phyloP scores from a whole-genome alignment of 2,888 invertebrate genomes.

The Conchocele bisecta region DNA sequence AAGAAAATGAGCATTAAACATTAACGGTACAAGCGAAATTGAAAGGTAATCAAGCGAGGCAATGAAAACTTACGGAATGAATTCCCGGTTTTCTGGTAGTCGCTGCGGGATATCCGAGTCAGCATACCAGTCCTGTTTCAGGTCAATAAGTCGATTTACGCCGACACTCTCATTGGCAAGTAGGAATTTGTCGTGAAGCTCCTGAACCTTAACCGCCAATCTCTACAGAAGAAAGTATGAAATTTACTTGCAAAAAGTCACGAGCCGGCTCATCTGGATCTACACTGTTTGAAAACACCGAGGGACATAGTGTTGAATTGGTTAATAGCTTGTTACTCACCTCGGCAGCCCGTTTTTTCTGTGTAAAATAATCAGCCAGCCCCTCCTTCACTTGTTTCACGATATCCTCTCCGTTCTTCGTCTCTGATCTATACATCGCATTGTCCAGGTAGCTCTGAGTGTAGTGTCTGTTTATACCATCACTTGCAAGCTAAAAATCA shows the following conservation, averaged over 20 bases:
- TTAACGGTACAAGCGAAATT: too few relatives aligned
- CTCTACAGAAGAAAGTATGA: slow-evolving; percentile 64
- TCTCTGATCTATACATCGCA: slow-evolving; percentile 81
- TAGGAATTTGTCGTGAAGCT: slow-evolving; percentile 76
- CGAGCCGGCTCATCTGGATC: neutral
- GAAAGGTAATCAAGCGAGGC: too few relatives aligned
- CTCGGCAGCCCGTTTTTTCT: slow-evolving; percentile 80
- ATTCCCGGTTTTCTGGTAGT: slow-evolving; percentile 75
- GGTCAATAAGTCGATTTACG: slow-evolving; percentile 68
- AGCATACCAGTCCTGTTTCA: slow-evolving; percentile 74
- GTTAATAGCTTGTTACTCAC: slow-evolving; percentile 54
- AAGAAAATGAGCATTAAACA: too few relatives aligned
- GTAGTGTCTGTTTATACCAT: slow-evolving; percentile 81
- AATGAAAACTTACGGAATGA: slow-evolving; percentile 80
- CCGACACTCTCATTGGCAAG: slow-evolving; percentile 48
- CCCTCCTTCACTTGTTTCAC: slow-evolving; percentile 78
- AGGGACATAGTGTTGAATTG: neutral
- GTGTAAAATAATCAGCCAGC: slow-evolving; percentile 79
- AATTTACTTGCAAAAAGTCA: neutral
- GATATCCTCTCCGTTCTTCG: slow-evolving; percentile 79
- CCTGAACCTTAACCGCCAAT: slow-evolving; percentile 76
- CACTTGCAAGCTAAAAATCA: slow-evolving; percentile 79
- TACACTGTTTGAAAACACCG: neutral
- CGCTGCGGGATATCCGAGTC: slow-evolving; percentile 82
- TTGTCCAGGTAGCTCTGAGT: slow-evolving; percentile 81